Base-by-base conservation (phyloP, 2,888 invertebrate species). In the Acanthoscelides obtectus region DNA sequence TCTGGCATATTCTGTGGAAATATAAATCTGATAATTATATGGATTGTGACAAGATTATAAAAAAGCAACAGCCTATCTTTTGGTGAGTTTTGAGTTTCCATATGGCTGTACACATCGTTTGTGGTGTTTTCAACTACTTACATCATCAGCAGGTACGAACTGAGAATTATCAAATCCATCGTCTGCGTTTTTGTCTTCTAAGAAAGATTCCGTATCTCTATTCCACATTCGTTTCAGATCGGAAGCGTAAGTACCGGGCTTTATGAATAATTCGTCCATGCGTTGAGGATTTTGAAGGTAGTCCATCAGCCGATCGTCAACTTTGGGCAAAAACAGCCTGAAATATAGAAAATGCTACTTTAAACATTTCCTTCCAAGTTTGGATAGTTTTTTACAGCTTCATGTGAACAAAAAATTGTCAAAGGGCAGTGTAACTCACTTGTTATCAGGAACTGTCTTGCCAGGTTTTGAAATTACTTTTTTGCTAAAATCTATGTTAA, bases 401-500 rank as follows among this genome's bases (percentile, higher is more conserved):
- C n/a, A n/a, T n/a, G n/a, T n/a, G n/a, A n/a, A n/a, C n/a, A n/a
- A n/a, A n/a, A n/a, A n/a, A n/a, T n/a, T n/a, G n/a, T n/a, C n/a
- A n/a, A n/a, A n/a, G n/a, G n/a, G n/a, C 3, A 45, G 5, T 12
- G 17, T 45, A 1, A 3, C 45, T 45, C 1, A 45, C 45, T 45
- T 45, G 45, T 12, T 12, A 6, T 45, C 45, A 1, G 45, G 45
- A 12, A 45, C 8, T 12, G 45, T 3, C 17, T 45, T 45, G 72
- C 73, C 2, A 71, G 70, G 19, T 69, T 67, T 5, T 72, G 66
- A 6, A 71, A 73, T 66, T 69, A 75, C 69, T 73, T 76, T 72
- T 77, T 79, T 12, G 67, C 71, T n/a, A 67, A 66, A 65, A 75
- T 69, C 27, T 71, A 72, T 4, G 73, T 72, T 17, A 65, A 65